A percentile compares a stretch with the other conserved stretches of the same genome.
Conservation (phyloP, 2,113 vertebrate genomes). For the Barbus barbus region DNA sequence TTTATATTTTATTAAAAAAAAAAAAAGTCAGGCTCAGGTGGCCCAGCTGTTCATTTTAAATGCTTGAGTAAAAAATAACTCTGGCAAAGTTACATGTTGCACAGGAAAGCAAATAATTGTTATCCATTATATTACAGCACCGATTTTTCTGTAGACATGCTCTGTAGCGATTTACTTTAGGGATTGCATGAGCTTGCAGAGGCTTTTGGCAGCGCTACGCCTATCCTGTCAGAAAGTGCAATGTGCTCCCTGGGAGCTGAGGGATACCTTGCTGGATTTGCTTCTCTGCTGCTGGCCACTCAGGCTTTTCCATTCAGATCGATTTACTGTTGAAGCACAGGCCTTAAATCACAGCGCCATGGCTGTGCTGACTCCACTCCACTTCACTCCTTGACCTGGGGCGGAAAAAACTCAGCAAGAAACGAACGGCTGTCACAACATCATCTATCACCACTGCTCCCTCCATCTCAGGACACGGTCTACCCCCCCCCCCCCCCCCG, state of each 20-base stretch:
- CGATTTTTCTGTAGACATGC: not conserved
- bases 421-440: constrained; percentile 51
- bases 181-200: not conserved
- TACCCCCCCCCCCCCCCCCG: constrained; percentile 11
- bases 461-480: constrained; percentile 24
- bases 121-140: not conserved
- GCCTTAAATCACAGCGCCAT: constrained; percentile 52
- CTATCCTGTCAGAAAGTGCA: constrained; percentile 14
- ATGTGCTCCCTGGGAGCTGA: not conserved
- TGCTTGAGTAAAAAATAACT: not conserved
- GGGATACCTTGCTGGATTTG: constrained; percentile 36
- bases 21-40: not conserved
- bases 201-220: not conserved
- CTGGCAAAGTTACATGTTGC: not conserved
- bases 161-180: not conserved
- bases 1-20: not conserved
- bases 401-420: constrained; percentile 38
- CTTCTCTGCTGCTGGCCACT: constrained; percentile 35
- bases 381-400: constrained; percentile 42
- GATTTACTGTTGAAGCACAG: constrained; percentile 49
- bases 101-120: not conserved
- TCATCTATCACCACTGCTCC: constrained; percentile 47
- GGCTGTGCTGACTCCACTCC: constrained; percentile 52
- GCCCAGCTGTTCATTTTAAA: not conserved
- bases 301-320: constrained; percentile 41